Evolutionary conservation across 23 tunicate genomes (phyloP).

Genomic region (Botrylloides violaceus): DNA sequence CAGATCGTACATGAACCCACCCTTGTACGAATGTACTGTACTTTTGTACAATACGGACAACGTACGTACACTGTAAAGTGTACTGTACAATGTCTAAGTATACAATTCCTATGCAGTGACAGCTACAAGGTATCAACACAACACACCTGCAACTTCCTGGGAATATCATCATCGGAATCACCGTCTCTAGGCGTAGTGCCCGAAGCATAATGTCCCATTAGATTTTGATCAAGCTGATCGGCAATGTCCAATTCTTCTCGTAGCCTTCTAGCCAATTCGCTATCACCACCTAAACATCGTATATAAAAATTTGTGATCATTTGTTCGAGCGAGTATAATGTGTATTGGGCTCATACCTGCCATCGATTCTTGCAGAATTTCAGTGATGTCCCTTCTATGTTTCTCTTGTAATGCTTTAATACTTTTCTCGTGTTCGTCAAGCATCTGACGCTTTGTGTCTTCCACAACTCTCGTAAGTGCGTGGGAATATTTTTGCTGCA

Average conservation of each 20-base stretch:
- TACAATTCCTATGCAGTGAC: too few relatives aligned
- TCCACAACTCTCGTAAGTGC: constrained; percentile 68
- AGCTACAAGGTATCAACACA: too few relatives aligned
- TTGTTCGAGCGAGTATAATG: neutral
- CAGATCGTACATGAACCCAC: too few relatives aligned
- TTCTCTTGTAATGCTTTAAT: constrained; percentile 38
- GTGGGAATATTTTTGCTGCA: constrained; percentile 42
- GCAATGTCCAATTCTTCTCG: constrained; percentile 73
- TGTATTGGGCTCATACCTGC: constrained; percentile 17
- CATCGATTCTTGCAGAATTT: constrained; percentile 53
- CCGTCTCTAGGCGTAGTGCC: constrained; percentile 15
- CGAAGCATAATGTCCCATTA: constrained; percentile 55
- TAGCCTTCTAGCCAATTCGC: constrained; percentile 59
- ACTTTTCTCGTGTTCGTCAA: constrained; percentile 31
- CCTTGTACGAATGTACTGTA: too few relatives aligned
- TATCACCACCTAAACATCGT: constrained; percentile 34
- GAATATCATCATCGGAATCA: constrained; percentile 49
- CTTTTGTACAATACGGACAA: too few relatives aligned
- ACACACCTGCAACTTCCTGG: constrained; percentile 55
- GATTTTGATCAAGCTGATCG: constrained; percentile 66
- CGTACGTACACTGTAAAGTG: too few relatives aligned
- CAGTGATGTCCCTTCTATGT: constrained; percentile 62
- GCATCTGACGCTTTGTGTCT: constrained; percentile 47
- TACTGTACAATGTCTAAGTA: too few relatives aligned
- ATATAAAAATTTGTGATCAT: neutral